Conservation (phyloP, 2,888 invertebrate species). For the Hirtodrosophila cameraria region DNA sequence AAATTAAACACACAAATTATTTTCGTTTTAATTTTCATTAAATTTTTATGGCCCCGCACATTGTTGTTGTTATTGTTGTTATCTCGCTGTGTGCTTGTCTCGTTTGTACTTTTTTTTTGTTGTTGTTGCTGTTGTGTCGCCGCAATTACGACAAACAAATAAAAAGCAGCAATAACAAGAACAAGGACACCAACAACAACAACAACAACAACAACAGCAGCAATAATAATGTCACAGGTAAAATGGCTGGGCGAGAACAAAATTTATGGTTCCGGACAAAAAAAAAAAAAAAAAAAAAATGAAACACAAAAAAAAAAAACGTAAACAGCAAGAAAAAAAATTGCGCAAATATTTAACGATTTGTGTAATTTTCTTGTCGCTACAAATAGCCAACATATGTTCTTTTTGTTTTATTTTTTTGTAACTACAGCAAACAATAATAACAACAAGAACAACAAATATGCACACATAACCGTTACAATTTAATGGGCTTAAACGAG, state of each 20-base stretch:
- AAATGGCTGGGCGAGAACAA: slow-evolving; percentile 63
- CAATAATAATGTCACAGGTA: slow-evolving; percentile 80
- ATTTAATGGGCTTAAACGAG: slow-evolving; percentile 69
- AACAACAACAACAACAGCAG: slow-evolving; percentile 25
- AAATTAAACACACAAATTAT: slow-evolving; percentile 79
- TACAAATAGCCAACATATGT: slow-evolving; percentile 78
- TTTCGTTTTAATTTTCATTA: slow-evolving; percentile 80
- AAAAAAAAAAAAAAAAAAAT: slow-evolving; percentile 6
- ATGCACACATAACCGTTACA: slow-evolving; percentile 51
- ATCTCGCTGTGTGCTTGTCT: slow-evolving; percentile 47
- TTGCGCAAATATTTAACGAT: slow-evolving; percentile 76
- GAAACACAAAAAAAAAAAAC: slow-evolving; percentile 9
- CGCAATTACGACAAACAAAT: slow-evolving; percentile 75
- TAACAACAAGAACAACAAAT: slow-evolving; percentile 38
- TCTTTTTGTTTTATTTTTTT: too few species aligned
- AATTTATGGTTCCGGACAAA: slow-evolving; percentile 60
- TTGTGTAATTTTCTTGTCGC: slow-evolving; percentile 79
- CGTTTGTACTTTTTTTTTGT: slow-evolving; percentile 19
- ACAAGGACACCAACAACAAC: slow-evolving; percentile 14
- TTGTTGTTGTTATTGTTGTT: slow-evolving; percentile 49
- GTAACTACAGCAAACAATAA: slow-evolving; percentile 39
- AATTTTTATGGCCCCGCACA: slow-evolving; percentile 67
- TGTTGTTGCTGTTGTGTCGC: slow-evolving; percentile 45
- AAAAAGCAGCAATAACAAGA: slow-evolving; percentile 52
- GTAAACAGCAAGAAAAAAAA: slow-evolving; percentile 13